phyloP scores from a whole-genome alignment of 2,888 invertebrate genomes.

The Cremastinae sp. region DNA sequence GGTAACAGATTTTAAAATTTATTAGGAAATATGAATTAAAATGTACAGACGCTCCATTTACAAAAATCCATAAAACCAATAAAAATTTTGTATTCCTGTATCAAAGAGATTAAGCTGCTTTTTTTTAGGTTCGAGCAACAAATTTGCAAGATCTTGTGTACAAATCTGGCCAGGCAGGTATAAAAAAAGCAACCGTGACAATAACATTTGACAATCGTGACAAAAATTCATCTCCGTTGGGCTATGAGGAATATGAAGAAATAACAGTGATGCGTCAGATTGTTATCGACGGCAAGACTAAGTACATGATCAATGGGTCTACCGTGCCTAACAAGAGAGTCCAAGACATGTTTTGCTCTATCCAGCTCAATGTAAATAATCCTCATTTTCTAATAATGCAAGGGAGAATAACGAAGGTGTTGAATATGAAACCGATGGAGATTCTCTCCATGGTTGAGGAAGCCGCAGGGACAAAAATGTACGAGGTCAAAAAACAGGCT shows the following conservation, averaged over 20 bases:
- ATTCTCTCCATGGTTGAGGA: constrained; percentile 99
- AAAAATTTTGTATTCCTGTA: no score
- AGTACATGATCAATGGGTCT: constrained; percentile 96
- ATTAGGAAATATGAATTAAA: not conserved
- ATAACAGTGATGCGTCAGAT: constrained; percentile 96
- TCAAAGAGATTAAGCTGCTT: no score
- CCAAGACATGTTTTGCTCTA: constrained; percentile 96
- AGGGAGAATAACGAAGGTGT: constrained; percentile 98
- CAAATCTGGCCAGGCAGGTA: constrained; percentile 97
- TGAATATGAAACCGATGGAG: constrained; percentile 99
- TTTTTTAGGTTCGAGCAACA: constrained; percentile 91
- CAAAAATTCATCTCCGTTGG: constrained; percentile 90
- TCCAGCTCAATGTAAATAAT: constrained; percentile 99
- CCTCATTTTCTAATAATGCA: constrained; percentile 99
- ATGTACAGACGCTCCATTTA: not conserved
- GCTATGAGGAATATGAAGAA: constrained; percentile 94
- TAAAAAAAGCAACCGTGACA: constrained; percentile 97
- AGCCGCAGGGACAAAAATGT: constrained; percentile 98
- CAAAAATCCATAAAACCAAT: no score
- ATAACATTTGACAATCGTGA: constrained; percentile 97
- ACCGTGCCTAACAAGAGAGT: constrained; percentile 94
- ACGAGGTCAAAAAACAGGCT: constrained; percentile 94
- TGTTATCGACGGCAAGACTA: constrained; percentile 93
- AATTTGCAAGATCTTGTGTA: constrained; percentile 97
- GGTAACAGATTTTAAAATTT: constrained; percentile 82